A percentile compares a stretch with the other conserved stretches of the same genome.
phyloP scores from a whole-genome alignment of 2,888 invertebrate genomes.

The Aporophyla nigra region DNA sequence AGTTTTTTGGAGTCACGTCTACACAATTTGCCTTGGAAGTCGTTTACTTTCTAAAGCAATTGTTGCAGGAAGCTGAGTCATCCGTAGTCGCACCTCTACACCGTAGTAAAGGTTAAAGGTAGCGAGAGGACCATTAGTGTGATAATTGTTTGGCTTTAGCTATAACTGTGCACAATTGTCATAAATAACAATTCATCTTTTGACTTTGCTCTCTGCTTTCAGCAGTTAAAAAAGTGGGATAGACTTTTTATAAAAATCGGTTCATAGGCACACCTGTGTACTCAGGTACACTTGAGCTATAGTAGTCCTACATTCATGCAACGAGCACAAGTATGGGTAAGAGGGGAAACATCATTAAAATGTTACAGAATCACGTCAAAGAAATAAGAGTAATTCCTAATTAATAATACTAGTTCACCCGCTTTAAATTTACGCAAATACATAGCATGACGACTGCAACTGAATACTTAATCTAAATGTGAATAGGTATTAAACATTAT shows the following conservation, averaged over 20 bases:
- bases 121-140: conserved; percentile 31
- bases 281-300: conserved; percentile 18
- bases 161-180: conserved; percentile 17
- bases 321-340: conserved; percentile 1
- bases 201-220: conserved; percentile 12
- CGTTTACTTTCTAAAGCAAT: conserved; percentile 46
- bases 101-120: conserved; percentile 35
- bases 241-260: conserved; percentile 18
- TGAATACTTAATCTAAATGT: conserved; percentile 33
- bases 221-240: not conserved
- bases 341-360: conserved; percentile 45
- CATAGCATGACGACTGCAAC: conserved; percentile 5
- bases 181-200: conserved; percentile 27
- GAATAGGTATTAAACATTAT: conserved; percentile 36
- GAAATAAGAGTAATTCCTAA: conserved; percentile 15
- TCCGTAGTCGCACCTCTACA: conserved; percentile 21
- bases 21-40: conserved; percentile 51
- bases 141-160: conserved; percentile 29
- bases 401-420: conserved; percentile 14
- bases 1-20: conserved; percentile 50
- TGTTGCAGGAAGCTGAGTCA: conserved; percentile 51
- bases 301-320: conserved; percentile 31
- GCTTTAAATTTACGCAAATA: conserved; percentile 9
- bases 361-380: conserved; percentile 4
- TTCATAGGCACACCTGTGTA: conserved; percentile 13